Evolutionary conservation across 2,113 vertebrate genomes (phyloP), one percentile per base, ranked within the genome.

Genomic region (Sinocyclocheilus anshuiensis): DNA sequence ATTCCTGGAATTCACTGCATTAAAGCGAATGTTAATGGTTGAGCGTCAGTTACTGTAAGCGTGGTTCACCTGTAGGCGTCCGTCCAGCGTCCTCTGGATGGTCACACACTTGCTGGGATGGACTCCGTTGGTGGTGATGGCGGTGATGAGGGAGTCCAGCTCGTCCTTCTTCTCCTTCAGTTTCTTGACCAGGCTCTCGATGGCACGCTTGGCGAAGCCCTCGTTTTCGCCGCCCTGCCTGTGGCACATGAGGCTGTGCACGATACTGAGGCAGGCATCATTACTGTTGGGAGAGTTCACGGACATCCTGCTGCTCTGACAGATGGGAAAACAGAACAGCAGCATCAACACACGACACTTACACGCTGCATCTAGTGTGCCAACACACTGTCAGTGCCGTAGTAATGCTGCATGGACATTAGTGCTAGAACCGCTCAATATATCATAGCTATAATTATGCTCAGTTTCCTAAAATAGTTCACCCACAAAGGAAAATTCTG

Each of bases 191-290:
- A 96, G 91, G 89, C 96, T 96, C 92, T 96, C 95, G n/a, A 96
- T 96, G 87, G 96, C 96, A 0, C 96, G 90, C 81, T 96, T 96
- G 89, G 96, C 94, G 0, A 95, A 96, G 88, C 93, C 92, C 87
- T 96, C 96, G 24, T 94, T 96, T 89, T 96, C 95, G 0, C 95
- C 95, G 0, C 96, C 96, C 91, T 96, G 96, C 86, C 96, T 92
- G 90, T 96, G 96, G 93, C 96, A 96, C 96, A 96, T 93, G 80
- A 96, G 93, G 89, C 96, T 96, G 93, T 96, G 96, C 89, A 96
- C 96, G 82, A 96, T 95, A 93, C 95, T 96, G 87, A 95, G 94
- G 90, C 95, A 95, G 77, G 95, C 94, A 16, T 96, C 96, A 24
- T 91, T 95, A 89, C 96, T 95, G 89, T 89, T 95, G 0, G 95